Evolutionary conservation across 2,797 vertebrate genomes (phyloP).

Genomic region (Sternarchorhynchus goeldii): DNA sequence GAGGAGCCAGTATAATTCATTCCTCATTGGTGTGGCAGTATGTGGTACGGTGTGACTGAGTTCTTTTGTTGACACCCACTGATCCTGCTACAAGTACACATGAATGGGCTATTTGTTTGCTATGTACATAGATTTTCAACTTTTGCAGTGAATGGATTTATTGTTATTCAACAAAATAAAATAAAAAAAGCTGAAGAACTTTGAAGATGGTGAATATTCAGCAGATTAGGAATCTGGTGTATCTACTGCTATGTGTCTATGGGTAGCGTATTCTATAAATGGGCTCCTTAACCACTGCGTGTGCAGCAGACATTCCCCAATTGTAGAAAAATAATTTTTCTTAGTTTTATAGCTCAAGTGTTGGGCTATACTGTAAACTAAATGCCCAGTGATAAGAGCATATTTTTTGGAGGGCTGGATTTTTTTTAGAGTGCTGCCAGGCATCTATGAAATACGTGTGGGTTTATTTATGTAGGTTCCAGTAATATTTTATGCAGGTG

Average conservation of each 20-base stretch:
- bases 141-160: neutral
- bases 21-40: constrained; percentile 24
- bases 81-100: neutral
- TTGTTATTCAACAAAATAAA: neutral
- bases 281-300: too few relatives aligned
- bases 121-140: constrained; percentile 8
- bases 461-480: too few relatives aligned
- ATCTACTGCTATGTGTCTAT: too few relatives aligned
- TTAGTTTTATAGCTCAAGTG: too few relatives aligned
- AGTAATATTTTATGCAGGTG: too few relatives aligned
- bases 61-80: constrained; percentile 23
- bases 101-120: constrained; percentile 14
- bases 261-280: too few relatives aligned
- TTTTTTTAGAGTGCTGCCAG: neutral
- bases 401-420: neutral
- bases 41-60: constrained; percentile 1
- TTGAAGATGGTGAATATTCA: too few relatives aligned
- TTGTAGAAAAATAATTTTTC: too few relatives aligned
- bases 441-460: too few relatives aligned
- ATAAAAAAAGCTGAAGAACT: neutral
- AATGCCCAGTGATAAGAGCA: neutral
- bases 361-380: neutral
- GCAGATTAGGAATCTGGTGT: too few relatives aligned
- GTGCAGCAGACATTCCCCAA: too few relatives aligned
- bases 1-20: constrained; percentile 30